Evolutionary conservation across 2,113 vertebrate genomes (phyloP).

Genomic region (Corydoras sp.): DNA sequence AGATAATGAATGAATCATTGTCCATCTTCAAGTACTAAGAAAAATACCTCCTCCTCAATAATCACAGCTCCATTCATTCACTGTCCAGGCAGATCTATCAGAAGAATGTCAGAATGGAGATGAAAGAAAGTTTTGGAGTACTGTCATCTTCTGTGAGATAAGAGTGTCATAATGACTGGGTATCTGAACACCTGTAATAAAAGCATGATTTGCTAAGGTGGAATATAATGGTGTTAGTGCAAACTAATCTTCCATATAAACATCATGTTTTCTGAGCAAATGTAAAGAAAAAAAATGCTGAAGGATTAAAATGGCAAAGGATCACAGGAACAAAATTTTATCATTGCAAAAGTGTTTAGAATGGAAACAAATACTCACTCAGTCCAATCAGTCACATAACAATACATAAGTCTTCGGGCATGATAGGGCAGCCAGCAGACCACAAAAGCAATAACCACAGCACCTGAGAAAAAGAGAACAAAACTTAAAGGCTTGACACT

Average conservation of each 20-base stretch:
- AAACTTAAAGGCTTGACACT: neutral
- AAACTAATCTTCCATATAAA: neutral
- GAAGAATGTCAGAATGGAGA: constrained; percentile 9
- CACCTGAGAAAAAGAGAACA: constrained; percentile 63
- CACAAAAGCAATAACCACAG: constrained; percentile 91
- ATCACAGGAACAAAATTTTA: too few species aligned
- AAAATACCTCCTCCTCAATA: constrained; percentile 1
- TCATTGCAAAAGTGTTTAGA: too few species aligned
- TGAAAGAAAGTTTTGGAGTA: neutral
- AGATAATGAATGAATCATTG: neutral
- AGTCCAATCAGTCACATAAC: constrained; percentile 84
- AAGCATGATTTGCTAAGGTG: neutral
- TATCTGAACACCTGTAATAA: neutral
- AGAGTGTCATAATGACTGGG: neutral
- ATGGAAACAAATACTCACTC: constrained; percentile 70
- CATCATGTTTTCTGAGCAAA: neutral
- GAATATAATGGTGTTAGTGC: neutral
- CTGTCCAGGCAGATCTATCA: neutral
- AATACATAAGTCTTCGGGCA: constrained; percentile 88
- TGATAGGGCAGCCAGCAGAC: constrained; percentile 97
- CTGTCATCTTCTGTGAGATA: neutral
- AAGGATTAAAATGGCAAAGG: too few species aligned
- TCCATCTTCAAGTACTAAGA: neutral
- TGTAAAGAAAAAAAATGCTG: neutral
- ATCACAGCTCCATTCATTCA: constrained; percentile 3